Conservation (phyloP, 2,797 vertebrate species). For the Arctocebus calabarensis region DNA sequence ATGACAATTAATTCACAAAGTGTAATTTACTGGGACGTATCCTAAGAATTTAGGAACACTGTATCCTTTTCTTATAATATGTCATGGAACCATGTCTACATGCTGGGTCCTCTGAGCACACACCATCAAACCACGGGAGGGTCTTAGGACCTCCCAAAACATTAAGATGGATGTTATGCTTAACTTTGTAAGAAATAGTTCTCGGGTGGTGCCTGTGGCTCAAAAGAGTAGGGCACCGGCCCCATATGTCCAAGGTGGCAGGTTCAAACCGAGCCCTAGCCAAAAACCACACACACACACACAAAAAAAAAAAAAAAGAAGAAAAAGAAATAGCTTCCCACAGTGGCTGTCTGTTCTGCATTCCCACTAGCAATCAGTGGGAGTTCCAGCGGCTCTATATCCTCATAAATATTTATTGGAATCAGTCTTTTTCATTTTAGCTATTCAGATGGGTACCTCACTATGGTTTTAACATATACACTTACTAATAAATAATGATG, state of each 20-base stretch:
- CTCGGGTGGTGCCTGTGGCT: too few species aligned
- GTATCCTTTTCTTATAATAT: too few species aligned
- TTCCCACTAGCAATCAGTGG: background rate
- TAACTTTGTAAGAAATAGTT: constrained; percentile 53
- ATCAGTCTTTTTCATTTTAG: background rate
- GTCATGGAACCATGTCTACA: background rate
- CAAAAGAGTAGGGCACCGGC: too few species aligned
- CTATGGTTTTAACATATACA: background rate
- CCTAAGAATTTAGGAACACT: constrained; percentile 90
- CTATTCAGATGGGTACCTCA: background rate
- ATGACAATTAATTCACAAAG: constrained; percentile 91
- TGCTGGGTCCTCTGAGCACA: background rate
- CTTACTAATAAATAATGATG: constrained; percentile 42
- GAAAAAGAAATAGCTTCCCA: background rate
- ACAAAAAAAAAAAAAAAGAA: too few species aligned
- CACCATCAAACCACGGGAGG: background rate
- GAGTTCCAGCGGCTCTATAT: background rate
- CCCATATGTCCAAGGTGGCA: too few species aligned
- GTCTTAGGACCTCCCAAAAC: background rate
- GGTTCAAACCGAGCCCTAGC: too few species aligned
- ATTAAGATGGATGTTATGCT: background rate
- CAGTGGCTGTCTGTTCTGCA: background rate
- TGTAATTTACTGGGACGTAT: constrained; percentile 88
- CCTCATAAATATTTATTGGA: background rate
- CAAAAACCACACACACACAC: too few species aligned